phyloP scores from a whole-genome alignment of 2,797 vertebrate species.

The Chloroceryle inda region DNA sequence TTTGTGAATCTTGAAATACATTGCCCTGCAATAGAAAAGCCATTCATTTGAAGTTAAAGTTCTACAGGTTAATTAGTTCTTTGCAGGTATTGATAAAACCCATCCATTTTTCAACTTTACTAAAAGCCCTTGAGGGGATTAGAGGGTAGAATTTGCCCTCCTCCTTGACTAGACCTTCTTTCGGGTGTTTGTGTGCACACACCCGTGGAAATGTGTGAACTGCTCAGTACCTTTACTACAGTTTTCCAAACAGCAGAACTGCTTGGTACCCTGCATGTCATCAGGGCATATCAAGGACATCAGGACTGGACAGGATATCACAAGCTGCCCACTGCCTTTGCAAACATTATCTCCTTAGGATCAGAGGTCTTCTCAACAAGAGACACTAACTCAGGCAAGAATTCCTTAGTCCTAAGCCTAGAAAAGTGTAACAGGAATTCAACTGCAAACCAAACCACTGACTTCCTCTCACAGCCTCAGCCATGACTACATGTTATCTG shows the following conservation, averaged over 20 bases:
- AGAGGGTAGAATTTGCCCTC: background rate
- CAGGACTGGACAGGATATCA: background rate
- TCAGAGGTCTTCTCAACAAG: background rate
- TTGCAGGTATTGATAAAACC: background rate
- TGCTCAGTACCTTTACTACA: background rate
- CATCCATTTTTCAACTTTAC: background rate
- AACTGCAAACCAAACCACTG: background rate
- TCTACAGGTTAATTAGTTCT: background rate
- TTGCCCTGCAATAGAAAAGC: slow-evolving; percentile 85
- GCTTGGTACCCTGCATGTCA: background rate
- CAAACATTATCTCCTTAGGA: background rate
- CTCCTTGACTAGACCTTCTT: background rate
- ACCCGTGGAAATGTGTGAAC: background rate
- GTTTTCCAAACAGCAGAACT: background rate
- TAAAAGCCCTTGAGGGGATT: background rate
- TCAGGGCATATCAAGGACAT: background rate
- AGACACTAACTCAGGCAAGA: background rate
- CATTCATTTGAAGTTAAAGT: background rate
- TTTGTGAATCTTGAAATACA: slow-evolving; percentile 97
- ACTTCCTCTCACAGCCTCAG: background rate
- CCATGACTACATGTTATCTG: fast-evolving
- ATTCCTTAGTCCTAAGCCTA: background rate
- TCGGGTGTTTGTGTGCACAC: background rate
- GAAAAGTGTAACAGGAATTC: background rate
- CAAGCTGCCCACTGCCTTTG: background rate